phyloP scores from a whole-genome alignment of 2,113 vertebrate species.

The Carassius gibelio region DNA sequence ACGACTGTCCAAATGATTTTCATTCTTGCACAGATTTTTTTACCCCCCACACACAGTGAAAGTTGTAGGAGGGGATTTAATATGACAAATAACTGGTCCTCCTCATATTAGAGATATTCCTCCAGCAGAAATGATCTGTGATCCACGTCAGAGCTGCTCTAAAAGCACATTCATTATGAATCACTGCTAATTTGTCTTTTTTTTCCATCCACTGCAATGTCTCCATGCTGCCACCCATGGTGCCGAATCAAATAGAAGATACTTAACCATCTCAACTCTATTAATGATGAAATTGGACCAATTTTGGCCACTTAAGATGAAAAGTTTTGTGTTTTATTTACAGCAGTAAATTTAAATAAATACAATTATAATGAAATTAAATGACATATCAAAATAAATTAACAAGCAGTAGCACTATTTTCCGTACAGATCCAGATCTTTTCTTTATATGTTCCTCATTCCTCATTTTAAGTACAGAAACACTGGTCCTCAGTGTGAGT shows the following conservation, averaged over 20 bases:
- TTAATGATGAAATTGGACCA: not conserved
- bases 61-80: not conserved
- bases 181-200: not conserved
- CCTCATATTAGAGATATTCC: not conserved
- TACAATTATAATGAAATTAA: too few relatives aligned
- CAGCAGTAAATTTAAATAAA: too few relatives aligned
- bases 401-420: too few relatives aligned
- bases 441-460: not conserved
- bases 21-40: not conserved
- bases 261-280: not conserved
- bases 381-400: too few relatives aligned
- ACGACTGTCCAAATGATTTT: not conserved
- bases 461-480: not conserved
- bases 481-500: not conserved
- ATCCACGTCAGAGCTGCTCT: not conserved
- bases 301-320: not conserved
- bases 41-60: not conserved
- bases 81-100: not conserved
- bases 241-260: not conserved
- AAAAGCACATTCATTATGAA: not conserved
- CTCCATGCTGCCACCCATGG: not conserved
- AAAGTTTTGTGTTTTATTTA: too few relatives aligned
- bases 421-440: not conserved
- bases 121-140: too few relatives aligned
- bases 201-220: not conserved